phyloP scores from a whole-genome alignment of 2,888 invertebrate species.

The Achlya flavicornis region DNA sequence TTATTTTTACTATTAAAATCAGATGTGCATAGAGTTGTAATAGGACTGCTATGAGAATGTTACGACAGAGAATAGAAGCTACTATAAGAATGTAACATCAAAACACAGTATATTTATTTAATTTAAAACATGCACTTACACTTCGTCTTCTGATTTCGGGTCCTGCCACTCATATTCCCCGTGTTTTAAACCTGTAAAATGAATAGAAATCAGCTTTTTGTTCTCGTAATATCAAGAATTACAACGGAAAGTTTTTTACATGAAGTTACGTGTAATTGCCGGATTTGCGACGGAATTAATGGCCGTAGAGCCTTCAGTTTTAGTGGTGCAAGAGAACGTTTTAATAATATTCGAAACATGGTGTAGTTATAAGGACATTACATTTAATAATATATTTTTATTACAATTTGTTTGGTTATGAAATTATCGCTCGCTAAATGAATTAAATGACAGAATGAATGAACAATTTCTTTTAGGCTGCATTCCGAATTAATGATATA shows the following conservation, averaged over 20 bases:
- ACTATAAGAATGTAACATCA: no score
- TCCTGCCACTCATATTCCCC: constrained; percentile 97
- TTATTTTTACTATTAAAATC: no score
- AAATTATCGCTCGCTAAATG: constrained; percentile 19
- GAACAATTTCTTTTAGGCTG: no score
- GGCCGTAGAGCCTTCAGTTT: constrained; percentile 30
- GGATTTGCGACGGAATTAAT: constrained; percentile 31
- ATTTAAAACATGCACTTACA: constrained; percentile 85
- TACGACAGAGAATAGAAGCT: no score
- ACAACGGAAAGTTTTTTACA: constrained; percentile 40
- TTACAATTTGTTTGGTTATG: constrained; percentile 38
- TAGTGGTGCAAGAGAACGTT: constrained; percentile 26
- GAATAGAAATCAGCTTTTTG: constrained; percentile 23
- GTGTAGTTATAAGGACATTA: constrained; percentile 34
- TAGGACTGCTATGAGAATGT: no score
- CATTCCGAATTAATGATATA: no score
- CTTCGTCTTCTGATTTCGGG: constrained; percentile 94
- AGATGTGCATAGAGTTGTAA: no score
- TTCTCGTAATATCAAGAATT: constrained; percentile 20
- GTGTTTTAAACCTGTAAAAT: constrained; percentile 81
- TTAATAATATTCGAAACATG: constrained; percentile 46
- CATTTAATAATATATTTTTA: constrained; percentile 19
- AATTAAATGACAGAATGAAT: neutral
- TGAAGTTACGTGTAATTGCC: constrained; percentile 54
- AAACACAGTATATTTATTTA: neutral